phyloP scores from a whole-genome alignment of 2,888 invertebrate genomes.

The Xylocampa areola region DNA sequence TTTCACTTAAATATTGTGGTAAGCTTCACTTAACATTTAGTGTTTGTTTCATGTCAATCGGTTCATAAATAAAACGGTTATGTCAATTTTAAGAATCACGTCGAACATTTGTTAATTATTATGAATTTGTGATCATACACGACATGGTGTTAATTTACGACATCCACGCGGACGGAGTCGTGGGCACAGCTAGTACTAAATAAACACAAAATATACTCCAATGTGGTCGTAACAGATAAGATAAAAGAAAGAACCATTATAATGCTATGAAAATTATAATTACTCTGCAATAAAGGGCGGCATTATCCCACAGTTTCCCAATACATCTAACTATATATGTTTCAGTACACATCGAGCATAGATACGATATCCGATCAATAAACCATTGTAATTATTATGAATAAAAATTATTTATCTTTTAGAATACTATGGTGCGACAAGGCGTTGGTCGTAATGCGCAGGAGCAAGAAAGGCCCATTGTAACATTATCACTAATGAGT shows the following conservation, averaged over 20 bases:
- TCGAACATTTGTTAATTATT: too few species aligned
- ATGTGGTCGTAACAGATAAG: conserved; percentile 2
- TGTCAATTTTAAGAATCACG: too few species aligned
- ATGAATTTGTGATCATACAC: too few species aligned
- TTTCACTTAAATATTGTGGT: too few species aligned
- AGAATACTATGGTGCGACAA: conserved; percentile 48
- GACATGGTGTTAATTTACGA: too few species aligned
- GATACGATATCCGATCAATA: conserved; percentile 44
- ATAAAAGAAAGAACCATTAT: conserved; percentile 12
- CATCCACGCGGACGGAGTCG: too few species aligned
- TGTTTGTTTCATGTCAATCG: too few species aligned
- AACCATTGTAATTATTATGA: conserved; percentile 46
- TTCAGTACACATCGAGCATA: conserved; percentile 33
- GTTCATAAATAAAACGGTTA: too few species aligned
- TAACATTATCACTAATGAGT: conserved; percentile 70
- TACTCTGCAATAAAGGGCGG: conserved; percentile 30
- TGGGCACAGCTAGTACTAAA: too few species aligned
- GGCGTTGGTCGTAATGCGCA: conserved; percentile 33
- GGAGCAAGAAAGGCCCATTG: conserved; percentile 58
- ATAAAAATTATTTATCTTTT: conserved; percentile 53
- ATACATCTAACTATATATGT: conserved; percentile 11
- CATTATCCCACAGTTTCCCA: conserved; percentile 20
- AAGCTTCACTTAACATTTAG: too few species aligned
- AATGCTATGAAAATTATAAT: conserved; percentile 34
- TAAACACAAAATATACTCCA: too few species aligned